phyloP scores from a whole-genome alignment of 1,140 invertebrate species.

The Drosophila pseudoobscura region DNA sequence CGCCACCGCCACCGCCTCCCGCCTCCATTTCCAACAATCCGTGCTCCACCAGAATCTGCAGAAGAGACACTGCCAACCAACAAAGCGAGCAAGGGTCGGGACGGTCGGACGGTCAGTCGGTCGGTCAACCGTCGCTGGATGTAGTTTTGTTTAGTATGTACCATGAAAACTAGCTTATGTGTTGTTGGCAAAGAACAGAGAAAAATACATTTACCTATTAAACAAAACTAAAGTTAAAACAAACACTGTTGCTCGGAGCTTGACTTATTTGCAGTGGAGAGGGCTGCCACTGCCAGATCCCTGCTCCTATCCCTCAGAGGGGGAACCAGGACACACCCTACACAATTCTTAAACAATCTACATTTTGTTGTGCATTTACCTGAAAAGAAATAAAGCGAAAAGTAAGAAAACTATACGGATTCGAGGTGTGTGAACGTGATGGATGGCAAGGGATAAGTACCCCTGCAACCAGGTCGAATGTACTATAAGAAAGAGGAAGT shows the following conservation, averaged over 20 bases:
- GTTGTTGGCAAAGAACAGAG: conserved; percentile 72
- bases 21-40: background rate
- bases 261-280: conserved; percentile 41
- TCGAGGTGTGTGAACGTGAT: too few relatives aligned
- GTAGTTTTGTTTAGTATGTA: conserved; percentile 66
- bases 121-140: conserved; percentile 36
- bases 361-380: conserved; percentile 62
- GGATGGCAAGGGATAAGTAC: background rate
- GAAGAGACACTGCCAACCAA: conserved; percentile 48
- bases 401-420: conserved; percentile 1
- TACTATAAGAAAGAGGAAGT: too few relatives aligned
- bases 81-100: conserved; percentile 8
- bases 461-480: too few relatives aligned
- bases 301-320: background rate
- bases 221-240: conserved; percentile 44
- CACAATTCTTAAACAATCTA: conserved; percentile 16
- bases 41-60: conserved; percentile 23
- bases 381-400: conserved; percentile 50
- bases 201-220: conserved; percentile 77
- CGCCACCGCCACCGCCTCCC: too few relatives aligned
- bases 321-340: conserved; percentile 8
- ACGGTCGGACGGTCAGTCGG: conserved; percentile 11
- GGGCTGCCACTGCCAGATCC: background rate
- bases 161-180: conserved; percentile 56
- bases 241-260: conserved; percentile 17